These are phyloP conservation scores for Tychaedon coryphoeus DNA, from an alignment of 2,113 vertebrate species.

Conservation along the genomic window DNA sequence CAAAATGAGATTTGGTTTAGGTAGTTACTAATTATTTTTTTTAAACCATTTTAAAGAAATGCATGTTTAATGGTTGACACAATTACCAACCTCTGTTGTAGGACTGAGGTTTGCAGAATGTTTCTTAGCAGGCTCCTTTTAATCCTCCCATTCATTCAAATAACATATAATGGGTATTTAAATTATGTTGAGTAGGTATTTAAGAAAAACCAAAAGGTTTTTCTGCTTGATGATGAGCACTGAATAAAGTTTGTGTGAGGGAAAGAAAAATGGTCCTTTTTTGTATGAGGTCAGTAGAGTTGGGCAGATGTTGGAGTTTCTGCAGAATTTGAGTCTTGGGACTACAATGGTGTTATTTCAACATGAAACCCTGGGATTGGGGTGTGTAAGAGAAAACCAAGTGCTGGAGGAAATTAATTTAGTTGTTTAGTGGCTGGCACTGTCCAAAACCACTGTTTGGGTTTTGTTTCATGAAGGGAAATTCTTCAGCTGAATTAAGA, in stretches of 20 bases:
- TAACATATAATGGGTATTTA: neutral
- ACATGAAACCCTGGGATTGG: neutral
- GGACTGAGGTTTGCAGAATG: neutral
- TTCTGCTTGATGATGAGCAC: neutral
- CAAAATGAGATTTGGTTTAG: neutral
- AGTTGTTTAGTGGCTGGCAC: neutral
- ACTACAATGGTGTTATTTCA: rapidly evolving
- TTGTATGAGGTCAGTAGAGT: neutral
- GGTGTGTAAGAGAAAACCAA: neutral
- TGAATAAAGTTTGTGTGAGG: neutral
- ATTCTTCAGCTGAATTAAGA: neutral
- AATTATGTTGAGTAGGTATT: neutral
- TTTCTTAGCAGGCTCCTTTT: neutral
- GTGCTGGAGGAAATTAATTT: neutral
- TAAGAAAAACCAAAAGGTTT: neutral
- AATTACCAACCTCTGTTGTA: neutral
- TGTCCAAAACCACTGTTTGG: neutral
- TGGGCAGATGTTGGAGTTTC: neutral
- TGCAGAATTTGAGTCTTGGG: neutral
- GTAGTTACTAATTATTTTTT: neutral
- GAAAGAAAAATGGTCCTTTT: neutral
- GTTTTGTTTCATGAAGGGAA: neutral
- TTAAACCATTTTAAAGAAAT: neutral
- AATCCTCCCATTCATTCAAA: neutral
- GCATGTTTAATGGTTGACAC: neutral